phyloP scores from a whole-genome alignment of 1,140 invertebrate species.

The Scaptomyza graminum region DNA sequence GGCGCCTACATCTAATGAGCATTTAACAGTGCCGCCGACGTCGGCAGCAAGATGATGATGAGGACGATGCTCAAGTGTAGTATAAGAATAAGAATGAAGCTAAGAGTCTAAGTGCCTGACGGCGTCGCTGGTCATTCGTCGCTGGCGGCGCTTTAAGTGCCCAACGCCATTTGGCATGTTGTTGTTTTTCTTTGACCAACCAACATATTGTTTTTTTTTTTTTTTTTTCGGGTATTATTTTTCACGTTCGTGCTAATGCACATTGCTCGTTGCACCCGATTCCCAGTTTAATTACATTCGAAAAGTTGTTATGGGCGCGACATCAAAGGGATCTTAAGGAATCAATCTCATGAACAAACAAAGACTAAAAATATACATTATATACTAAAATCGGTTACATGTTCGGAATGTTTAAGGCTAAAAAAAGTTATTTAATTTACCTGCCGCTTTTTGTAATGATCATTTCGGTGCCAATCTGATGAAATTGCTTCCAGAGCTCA shows the following conservation, averaged over 20 bases:
- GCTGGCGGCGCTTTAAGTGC: conserved; percentile 65
- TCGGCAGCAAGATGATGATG: conserved; percentile 1
- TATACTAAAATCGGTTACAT: too few species aligned
- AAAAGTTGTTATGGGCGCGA: conserved; percentile 49
- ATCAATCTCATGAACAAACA: neutral
- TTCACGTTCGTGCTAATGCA: conserved; percentile 74
- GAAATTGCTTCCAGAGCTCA: conserved; percentile 97
- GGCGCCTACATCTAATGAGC: conserved; percentile 81
- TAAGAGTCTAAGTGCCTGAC: conserved; percentile 14
- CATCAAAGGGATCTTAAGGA: conserved; percentile 17
- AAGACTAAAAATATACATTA: neutral
- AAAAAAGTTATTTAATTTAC: conserved; percentile 84
- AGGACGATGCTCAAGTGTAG: conserved; percentile 12
- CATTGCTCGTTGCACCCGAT: conserved; percentile 84
- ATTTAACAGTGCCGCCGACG: conserved; percentile 66
- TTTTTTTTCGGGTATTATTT: conserved; percentile 60
- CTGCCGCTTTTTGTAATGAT: conserved; percentile 99
- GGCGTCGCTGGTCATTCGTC: conserved; percentile 28
- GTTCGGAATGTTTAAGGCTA: too few species aligned
- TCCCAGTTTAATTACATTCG: conserved; percentile 85
- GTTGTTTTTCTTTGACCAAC: conserved; percentile 65
- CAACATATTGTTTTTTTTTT: too few species aligned
- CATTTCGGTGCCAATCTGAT: conserved; percentile 98
- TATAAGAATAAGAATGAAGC: conserved; percentile 13
- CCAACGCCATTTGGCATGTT: conserved; percentile 32